Evolutionary conservation across 2,888 invertebrate species (phyloP).

Genomic region (Xestoiulus laeticollis): DNA sequence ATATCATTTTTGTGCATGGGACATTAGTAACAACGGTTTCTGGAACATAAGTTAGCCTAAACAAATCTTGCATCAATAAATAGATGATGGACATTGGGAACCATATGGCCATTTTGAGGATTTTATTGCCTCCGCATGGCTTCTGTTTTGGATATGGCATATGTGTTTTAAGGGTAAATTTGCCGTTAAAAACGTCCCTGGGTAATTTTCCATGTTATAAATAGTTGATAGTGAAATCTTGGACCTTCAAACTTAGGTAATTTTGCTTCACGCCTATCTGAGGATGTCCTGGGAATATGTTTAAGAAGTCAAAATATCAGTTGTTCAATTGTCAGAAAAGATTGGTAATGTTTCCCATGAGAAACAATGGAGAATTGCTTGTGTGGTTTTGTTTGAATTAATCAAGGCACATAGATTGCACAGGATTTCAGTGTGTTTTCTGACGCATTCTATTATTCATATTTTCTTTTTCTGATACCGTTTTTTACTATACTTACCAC

Average conservation of each 20-base stretch:
- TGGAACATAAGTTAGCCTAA: slow-evolving; percentile 17
- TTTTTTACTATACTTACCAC: background rate
- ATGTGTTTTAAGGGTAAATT: background rate
- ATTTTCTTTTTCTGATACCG: background rate
- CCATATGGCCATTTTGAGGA: slow-evolving; percentile 11
- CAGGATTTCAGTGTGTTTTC: background rate
- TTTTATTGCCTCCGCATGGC: slow-evolving; percentile 2
- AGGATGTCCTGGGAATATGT: slow-evolving; percentile 4
- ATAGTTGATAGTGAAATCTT: slow-evolving; percentile 14
- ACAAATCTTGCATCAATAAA: slow-evolving; percentile 28
- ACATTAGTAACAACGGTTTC: slow-evolving; percentile 14
- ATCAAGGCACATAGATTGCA: background rate
- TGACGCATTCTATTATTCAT: background rate
- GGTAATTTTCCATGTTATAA: slow-evolving; percentile 14
- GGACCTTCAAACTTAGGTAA: background rate
- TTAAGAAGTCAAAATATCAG: slow-evolving; percentile 3
- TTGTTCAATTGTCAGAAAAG: slow-evolving; percentile 23
- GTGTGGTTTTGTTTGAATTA: background rate
- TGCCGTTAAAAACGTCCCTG: background rate
- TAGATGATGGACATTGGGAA: background rate
- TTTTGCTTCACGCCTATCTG: background rate
- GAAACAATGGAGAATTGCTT: slow-evolving; percentile 18
- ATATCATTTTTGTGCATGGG: background rate
- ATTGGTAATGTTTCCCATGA: background rate
- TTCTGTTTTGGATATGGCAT: background rate